Base-by-base conservation (phyloP, 2,888 invertebrate genomes). In the Cactoblastis cactorum region DNA sequence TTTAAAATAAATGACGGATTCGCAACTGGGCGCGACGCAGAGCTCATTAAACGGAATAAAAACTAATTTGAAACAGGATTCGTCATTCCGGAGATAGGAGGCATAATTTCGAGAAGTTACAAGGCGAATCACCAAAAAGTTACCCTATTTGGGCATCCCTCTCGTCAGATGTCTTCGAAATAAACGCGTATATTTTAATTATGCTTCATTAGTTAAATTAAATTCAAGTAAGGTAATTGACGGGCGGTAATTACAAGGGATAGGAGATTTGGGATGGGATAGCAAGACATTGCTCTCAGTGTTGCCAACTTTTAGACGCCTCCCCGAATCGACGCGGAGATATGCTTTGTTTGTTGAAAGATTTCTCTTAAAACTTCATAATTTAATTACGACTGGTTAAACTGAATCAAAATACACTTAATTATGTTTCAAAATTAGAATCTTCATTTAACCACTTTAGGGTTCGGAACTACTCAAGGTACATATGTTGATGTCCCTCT, bases 201-300 rank as follows among this genome's bases (percentile, higher is more conserved):
- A 88, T 73, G 79, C 84, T 87, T 89, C 89, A 89, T 89, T 88
- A 88, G 79, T 79, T 83, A 81, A 87, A 88, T 89, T 88, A 87
- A 87, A 89, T 86, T 87, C 80, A 74, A 83, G 85, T 73, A 73
- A 69, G 74, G 79, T 85, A 88, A 86, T 84, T 83, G 86, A 85
- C 83, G 82, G 77, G 71, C 67, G 69, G 76, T 82, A 80, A 87
- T 87, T 82, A 80, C 72, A 74, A 74, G 78, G 71, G 76, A 59
- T 62, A 57, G 58, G 60, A 63, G 71, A 73, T 74, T 69, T 61
- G 54, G 65, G 64, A 67, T 56, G 63, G 62, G 59, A 63, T 70
- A 62, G 72, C 71, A 77, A 72, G 71, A 71, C 69, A 67, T 65
- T 65, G 67, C 71, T 69, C 66, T 73, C 67, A 67, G 66, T 69